Evolutionary conservation across 2,888 invertebrate species (phyloP).

Genomic region (Caenorhabditis sp.): DNA sequence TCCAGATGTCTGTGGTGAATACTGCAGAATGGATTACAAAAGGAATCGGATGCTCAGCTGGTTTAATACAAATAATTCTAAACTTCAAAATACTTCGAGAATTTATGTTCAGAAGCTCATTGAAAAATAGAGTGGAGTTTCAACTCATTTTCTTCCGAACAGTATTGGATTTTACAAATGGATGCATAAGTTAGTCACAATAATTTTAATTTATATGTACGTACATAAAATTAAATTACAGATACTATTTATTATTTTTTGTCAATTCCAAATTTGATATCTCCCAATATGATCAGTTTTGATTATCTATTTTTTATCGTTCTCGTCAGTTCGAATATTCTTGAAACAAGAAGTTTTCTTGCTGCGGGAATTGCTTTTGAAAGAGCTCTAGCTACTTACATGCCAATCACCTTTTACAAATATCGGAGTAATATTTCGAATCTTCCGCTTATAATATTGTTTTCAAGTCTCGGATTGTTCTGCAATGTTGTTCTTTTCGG

Average conservation of each 20-base stretch:
- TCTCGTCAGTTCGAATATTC: not conserved
- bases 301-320: not conserved
- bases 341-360: not conserved
- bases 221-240: no score
- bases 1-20: no score
- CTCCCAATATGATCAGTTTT: not conserved
- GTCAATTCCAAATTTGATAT: not conserved
- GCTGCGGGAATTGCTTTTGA: constrained; percentile 7
- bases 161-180: not conserved
- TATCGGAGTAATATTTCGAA: not conserved
- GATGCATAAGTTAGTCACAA: not conserved
- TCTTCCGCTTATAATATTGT: not conserved
- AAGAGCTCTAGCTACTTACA: constrained; percentile 9
- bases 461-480: not conserved
- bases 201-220: no score
- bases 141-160: not conserved
- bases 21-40: not conserved
- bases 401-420: not conserved
- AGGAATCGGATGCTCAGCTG: not conserved
- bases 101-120: not conserved
- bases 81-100: not conserved
- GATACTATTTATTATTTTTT: not conserved
- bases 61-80: not conserved
- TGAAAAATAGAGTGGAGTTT: not conserved
- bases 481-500: not conserved